phyloP scores from a whole-genome alignment of 1,140 invertebrate genomes.

The Diuraphis noxia region DNA sequence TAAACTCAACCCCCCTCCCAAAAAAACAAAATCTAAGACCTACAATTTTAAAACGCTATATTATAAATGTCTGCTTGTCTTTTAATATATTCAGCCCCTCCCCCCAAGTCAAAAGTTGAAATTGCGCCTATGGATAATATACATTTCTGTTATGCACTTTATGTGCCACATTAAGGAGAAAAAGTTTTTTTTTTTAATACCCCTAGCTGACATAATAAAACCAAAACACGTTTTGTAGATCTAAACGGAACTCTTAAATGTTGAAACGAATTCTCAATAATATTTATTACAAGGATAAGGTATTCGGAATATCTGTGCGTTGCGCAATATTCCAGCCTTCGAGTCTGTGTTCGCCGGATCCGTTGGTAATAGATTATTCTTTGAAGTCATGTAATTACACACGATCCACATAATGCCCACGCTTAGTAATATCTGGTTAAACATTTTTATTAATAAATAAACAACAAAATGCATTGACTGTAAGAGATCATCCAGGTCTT shows the following conservation, averaged over 20 bases:
- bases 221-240: neutral
- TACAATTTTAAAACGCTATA: too few species aligned
- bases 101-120: too few species aligned
- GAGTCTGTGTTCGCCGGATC: constrained; percentile 34
- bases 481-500: neutral
- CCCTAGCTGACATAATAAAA: neutral
- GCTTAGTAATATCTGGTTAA: constrained; percentile 29
- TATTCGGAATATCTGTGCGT: constrained; percentile 1
- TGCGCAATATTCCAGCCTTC: constrained; percentile 22
- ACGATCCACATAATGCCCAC: constrained; percentile 28
- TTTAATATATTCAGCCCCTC: too few species aligned
- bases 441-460: neutral
- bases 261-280: neutral
- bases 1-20: too few species aligned
- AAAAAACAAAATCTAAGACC: too few species aligned
- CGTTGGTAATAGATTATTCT: neutral
- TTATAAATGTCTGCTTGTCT: too few species aligned
- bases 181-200: neutral
- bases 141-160: neutral
- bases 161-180: neutral
- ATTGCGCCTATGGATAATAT: too few species aligned
- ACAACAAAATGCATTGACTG: neutral
- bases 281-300: constrained; percentile 35
- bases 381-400: constrained; percentile 9
- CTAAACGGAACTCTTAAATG: neutral